Evolutionary conservation across 2,797 vertebrate genomes (phyloP).

Genomic region (Sphaeramia orbicularis): DNA sequence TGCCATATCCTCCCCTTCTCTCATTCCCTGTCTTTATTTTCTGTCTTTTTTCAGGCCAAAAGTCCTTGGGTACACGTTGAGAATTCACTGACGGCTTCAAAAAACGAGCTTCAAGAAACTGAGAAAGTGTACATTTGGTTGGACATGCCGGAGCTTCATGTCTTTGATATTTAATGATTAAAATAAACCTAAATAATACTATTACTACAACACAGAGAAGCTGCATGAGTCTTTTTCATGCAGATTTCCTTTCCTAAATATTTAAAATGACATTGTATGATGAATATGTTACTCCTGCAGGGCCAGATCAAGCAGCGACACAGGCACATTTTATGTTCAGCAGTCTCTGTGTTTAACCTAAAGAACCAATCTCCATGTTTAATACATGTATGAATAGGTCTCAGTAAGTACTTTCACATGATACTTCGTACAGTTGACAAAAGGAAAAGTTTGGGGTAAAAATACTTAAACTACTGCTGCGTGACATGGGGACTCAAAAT

Average conservation of each 20-base stretch:
- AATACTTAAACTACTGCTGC: no score
- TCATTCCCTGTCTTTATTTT: not conserved
- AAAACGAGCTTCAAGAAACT: conserved; percentile 1
- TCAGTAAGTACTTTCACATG: no score
- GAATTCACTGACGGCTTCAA: conserved; percentile 28
- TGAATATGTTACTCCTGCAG: not conserved
- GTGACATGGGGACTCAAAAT: no score
- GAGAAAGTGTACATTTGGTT: not conserved
- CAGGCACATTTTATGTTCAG: no score
- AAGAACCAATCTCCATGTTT: no score
- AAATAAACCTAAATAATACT: not conserved
- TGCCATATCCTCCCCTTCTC: not conserved
- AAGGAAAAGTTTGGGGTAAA: no score
- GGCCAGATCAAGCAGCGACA: no score
- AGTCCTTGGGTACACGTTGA: conserved; percentile 70
- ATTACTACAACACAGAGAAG: not conserved
- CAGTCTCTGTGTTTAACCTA: no score
- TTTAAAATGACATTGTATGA: not conserved
- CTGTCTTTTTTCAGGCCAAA: conserved; percentile 56
- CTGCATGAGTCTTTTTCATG: not conserved
- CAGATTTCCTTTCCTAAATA: not conserved
- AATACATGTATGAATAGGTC: no score
- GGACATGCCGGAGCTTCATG: accelerated
- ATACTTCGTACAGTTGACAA: no score
- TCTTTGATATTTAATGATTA: not conserved